Base-by-base conservation (phyloP, 2,797 vertebrate genomes). In the Aplochiton taeniatus region DNA sequence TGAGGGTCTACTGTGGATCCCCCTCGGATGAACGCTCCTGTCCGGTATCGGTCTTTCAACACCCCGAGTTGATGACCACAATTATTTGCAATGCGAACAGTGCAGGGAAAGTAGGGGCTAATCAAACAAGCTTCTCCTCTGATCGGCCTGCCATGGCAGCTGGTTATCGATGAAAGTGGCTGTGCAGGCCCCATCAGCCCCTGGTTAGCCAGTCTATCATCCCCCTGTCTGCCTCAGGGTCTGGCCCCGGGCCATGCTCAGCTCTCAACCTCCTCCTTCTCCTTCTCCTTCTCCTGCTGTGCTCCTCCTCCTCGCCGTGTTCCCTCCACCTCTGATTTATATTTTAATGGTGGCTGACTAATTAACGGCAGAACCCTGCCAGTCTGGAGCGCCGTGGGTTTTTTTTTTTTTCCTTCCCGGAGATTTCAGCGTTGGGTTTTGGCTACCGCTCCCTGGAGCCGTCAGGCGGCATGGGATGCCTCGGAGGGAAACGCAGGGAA, bases 311-410 rank as follows among this genome's bases (percentile, higher is more conserved):
- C 46, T 13, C 51, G 13, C n/a, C 42, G 10, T 44, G 20, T 72
- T 78, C 81, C 75, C 79, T 82, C 81, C 74, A 84, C 80, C 80
- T 83, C 80, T 88, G 89, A 90, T 91, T 87, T 87, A 89, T 89
- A 84, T 85, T 82, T 84, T 88, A 90, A 89, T 90, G 88, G 89
- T 69, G 78, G 79, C 79, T 83, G 80, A 78, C 89, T 91, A 90
- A 91, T 90, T 90, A 91, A 89, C 85, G 83, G 65, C 31, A 31
- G 72, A 74, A 81, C 81, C 74, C 81, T 57, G 54, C 61, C 71
- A 73, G 86, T 87, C 85, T 90, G 85, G 72, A 81, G 85, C 85
- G 87, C 78, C 81, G 84, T 88, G 87, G 89, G 81, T 6, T 13
- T 6, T n/a, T 19, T 56, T 55, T 55, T n/a, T n/a, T n/a, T n/a